Base-by-base conservation (phyloP, 2,113 vertebrate species). In the Emydocephalus ijimae region DNA sequence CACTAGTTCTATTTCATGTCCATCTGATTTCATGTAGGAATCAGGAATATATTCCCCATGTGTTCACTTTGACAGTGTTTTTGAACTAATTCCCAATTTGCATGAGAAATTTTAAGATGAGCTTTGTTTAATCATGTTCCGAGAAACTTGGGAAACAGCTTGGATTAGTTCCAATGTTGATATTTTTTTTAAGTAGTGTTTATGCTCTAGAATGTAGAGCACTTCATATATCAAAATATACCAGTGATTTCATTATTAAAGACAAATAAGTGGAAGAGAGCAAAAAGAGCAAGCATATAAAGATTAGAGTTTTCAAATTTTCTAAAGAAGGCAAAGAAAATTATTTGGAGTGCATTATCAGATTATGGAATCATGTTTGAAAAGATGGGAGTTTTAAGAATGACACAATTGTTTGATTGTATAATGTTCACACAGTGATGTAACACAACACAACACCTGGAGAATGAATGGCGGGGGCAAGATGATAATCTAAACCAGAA, bases 81-180 rank as follows among this genome's bases (percentile, higher is more conserved):
- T 93, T 96, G 93, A 97, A 95, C 57, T 5, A 2, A 57, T 93
- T 96, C 91, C 93, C 94, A 95, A 88, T 92, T 55, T 92, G 59
- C 93, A 93, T 59, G 89, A 95, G 94, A 85, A 94, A 92, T 91
- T 96, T 92, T 81, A 0, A 92, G 88, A 52, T 89, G 89, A 87
- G 26, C 34, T 96, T 93, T 96, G 92, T 95, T 96, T 96, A 96
- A 95, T 96, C 94, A 95, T 89, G 93, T 95, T 96, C 93, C 86
- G 91, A 94, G 88, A 94, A 95, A 90, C 96, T 96, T 18, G 93
- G 92, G 74, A 94, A 96, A 92, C 88, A 92, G 85, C 39, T 94
- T 59, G 95, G 94, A 95, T 81, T 95, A 89, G 93, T 94, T 96
- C 92, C 95, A 95, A 95, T 94, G 95, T 94, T 94, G 95, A 34